Evolutionary conservation across 2,113 vertebrate genomes (phyloP).

Genomic region (Cyprinodon brontotheroides): DNA sequence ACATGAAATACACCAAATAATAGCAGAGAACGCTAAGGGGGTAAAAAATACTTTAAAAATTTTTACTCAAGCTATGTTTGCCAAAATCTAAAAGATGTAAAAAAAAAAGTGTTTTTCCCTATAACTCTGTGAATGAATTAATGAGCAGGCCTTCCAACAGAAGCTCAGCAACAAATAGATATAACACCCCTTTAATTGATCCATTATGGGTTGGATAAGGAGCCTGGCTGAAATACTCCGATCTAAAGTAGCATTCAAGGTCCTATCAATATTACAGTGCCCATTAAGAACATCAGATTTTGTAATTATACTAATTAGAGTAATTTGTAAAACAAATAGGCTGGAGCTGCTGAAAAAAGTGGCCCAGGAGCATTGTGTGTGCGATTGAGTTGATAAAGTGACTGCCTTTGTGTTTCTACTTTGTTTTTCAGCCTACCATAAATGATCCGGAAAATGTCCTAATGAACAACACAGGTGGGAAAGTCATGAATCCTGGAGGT

Average conservation of each 20-base stretch:
- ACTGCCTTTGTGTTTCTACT: conserved; percentile 37
- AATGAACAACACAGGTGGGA: conserved; percentile 35
- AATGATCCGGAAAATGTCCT: conserved; percentile 62
- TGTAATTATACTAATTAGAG: conserved; percentile 61
- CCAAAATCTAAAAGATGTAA: background rate
- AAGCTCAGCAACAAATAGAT: conserved; percentile 11
- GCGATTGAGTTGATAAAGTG: conserved; percentile 58
- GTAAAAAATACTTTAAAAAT: too few relatives aligned
- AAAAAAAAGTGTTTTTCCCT: too few relatives aligned
- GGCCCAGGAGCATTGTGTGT: conserved; percentile 46
- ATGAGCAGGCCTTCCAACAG: conserved; percentile 12
- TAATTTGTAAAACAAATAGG: conserved; percentile 72
- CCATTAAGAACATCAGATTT: conserved; percentile 60
- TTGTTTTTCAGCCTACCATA: conserved; percentile 50
- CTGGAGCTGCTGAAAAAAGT: conserved; percentile 22
- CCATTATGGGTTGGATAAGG: conserved; percentile 21
- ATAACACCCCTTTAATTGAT: conserved; percentile 29
- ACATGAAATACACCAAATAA: background rate
- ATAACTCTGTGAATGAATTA: background rate
- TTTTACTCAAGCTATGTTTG: background rate
- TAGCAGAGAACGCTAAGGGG: background rate
- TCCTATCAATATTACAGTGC: conserved; percentile 21
- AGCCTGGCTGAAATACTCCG: conserved; percentile 3
- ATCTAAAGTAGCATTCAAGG: conserved; percentile 29
- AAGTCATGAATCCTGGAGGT: conserved; percentile 44